Evolutionary conservation across 2,113 vertebrate species (phyloP).

Genomic region (Anarhynchus alexandrinus): DNA sequence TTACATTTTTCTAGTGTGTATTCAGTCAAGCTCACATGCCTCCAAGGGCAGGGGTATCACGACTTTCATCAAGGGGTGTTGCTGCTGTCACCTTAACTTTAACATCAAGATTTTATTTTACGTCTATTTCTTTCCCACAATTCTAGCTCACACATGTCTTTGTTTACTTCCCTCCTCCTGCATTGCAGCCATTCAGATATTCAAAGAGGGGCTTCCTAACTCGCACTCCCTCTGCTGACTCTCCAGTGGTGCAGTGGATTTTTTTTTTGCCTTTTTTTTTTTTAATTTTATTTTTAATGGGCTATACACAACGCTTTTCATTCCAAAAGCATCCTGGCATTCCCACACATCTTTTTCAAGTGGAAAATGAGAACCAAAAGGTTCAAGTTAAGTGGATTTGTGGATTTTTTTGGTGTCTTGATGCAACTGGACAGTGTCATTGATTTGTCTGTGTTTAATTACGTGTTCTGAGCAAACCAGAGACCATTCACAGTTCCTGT

Average conservation of each 20-base stretch:
- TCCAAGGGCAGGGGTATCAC: not conserved
- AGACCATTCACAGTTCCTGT: conserved; percentile 15
- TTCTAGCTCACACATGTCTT: not conserved
- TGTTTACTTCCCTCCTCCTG: conserved; percentile 19
- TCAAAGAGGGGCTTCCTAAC: conserved; percentile 45
- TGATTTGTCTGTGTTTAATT: conserved; percentile 2
- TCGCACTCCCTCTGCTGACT: conserved; percentile 58
- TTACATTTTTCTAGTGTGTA: not conserved
- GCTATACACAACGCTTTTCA: not conserved
- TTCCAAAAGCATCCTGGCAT: not conserved
- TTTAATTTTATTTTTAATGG: not conserved
- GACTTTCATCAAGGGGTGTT: not conserved
- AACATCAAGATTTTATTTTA: not conserved
- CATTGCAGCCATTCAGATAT: not conserved
- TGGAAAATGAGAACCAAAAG: not conserved
- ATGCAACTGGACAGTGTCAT: conserved; percentile 13
- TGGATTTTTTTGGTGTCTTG: not conserved
- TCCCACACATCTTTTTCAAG: not conserved
- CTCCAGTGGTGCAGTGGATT: not conserved
- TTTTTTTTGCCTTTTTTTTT: not conserved
- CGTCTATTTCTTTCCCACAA: conserved; percentile 1
- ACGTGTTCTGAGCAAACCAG: conserved; percentile 13
- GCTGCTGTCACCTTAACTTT: not conserved
- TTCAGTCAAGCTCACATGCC: not conserved
- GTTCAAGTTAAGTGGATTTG: not conserved